Evolutionary conservation across 2,113 vertebrate species (phyloP), one percentile per base, ranked within the genome.

Genomic region (Speoplatyrhinus poulsoni): DNA sequence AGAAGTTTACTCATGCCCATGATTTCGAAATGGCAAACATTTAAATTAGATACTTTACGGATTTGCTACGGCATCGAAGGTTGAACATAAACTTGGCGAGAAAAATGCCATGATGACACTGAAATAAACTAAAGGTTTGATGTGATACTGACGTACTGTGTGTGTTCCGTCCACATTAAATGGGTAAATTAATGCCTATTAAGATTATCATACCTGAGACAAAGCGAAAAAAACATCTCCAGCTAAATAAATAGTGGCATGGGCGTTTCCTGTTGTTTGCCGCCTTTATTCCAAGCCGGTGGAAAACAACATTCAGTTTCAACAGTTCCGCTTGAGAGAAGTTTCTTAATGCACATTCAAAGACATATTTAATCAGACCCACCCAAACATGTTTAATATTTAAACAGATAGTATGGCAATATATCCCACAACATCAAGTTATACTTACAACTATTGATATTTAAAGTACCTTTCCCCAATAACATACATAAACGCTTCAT

Each of bases 1-100:
- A 63, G 46, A 68, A 48, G 53, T 12, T 82, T 74, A 84, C 64
- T 88, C 69, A 67, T 10, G 12, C 48, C 57, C 62, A 46, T 26
- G 26, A 26, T 56, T 55, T 66, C 10, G 48, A 64, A 26, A 32
- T 32, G 19, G 47, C 63, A 32, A 64, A 33, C 26, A 15, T 17
- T 46, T 3, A 79, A 81, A 75, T 68, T 47, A 64, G 81, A 41
- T 0, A 50, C 47, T 82, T 83, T 76, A 81, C 52, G 64, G 68
- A 7, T 15, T 56, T 10, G 16, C 54, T 9, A 10, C 54, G 19
- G 9, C 57, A 59, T 32, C 19, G 11, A 15, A 2, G 13, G 12
- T 17, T 26, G 54, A 56, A 56, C 54, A 16, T 41, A 41, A 41
- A 41, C 7, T 1, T 5, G 36, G 3, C 7, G 36, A 41, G 36